phyloP scores from a whole-genome alignment of 2,797 vertebrate species.

The Chiroxiphia lanceolata region DNA sequence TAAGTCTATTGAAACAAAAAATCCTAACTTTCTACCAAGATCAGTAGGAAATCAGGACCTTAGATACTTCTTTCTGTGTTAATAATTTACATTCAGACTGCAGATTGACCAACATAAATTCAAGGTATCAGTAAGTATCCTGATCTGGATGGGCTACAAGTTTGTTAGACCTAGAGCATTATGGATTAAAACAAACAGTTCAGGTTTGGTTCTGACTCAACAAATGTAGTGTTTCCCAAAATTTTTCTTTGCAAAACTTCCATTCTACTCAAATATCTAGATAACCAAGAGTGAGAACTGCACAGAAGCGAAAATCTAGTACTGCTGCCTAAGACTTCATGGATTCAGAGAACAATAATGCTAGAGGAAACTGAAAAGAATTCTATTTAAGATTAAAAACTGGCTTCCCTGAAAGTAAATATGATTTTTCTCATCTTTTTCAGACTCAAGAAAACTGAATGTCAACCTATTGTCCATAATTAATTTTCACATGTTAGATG shows the following conservation, averaged over 20 bases:
- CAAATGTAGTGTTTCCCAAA: neutral
- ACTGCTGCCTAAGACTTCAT: neutral
- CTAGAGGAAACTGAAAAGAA: neutral
- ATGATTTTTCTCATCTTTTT: neutral
- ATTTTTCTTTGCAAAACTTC: neutral
- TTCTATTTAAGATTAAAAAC: neutral
- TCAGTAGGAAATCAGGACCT: neutral
- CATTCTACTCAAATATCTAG: neutral
- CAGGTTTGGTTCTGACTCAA: neutral
- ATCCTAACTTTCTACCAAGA: neutral
- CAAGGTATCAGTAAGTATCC: neutral
- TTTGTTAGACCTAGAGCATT: neutral
- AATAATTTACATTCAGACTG: neutral
- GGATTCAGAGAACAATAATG: neutral
- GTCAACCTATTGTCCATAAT: neutral
- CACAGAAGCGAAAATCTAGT: neutral
- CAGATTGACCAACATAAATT: neutral
- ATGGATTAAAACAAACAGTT: neutral
- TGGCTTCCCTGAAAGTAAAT: neutral
- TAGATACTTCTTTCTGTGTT: neutral
- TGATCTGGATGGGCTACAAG: neutral
- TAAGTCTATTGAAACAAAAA: neutral
- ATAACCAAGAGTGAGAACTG: neutral
- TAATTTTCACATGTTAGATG: neutral
- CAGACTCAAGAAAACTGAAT: neutral